Evolutionary conservation across 2,113 vertebrate species (phyloP).

Genomic region (Mionectes macconnelli): DNA sequence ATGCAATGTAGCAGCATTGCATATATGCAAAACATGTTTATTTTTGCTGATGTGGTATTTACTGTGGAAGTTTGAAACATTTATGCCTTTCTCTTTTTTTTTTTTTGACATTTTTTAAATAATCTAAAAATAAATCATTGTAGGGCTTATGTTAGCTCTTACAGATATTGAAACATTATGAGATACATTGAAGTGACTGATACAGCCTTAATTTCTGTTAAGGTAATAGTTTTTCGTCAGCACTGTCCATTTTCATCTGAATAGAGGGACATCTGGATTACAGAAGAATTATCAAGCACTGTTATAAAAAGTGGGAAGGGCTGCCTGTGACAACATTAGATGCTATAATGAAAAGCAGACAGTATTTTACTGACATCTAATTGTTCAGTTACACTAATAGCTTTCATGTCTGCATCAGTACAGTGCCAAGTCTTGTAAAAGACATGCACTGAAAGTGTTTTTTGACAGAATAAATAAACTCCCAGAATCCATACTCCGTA

Average conservation of each 20-base stretch:
- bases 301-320: background rate
- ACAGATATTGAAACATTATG: background rate
- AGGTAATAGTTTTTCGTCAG: background rate
- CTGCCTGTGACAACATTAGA: background rate
- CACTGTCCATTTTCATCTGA: background rate
- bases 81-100: background rate
- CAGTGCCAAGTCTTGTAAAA: background rate
- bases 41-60: background rate
- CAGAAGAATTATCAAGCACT: background rate
- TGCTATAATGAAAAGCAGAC: background rate
- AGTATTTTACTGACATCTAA: background rate
- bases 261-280: background rate
- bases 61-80: background rate
- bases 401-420: background rate
- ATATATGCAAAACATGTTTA: background rate
- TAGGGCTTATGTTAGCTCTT: background rate
- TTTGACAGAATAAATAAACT: background rate
- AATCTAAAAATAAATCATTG: background rate
- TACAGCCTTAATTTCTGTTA: background rate
- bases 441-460: background rate
- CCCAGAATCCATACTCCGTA: background rate
- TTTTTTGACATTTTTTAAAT: background rate
- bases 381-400: conserved; percentile 6
- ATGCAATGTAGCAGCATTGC: background rate
- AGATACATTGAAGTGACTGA: background rate